Evolutionary conservation across 1,140 invertebrate species (phyloP), one percentile per base, ranked within the genome.

Genomic region (Lanistes nyassanus): DNA sequence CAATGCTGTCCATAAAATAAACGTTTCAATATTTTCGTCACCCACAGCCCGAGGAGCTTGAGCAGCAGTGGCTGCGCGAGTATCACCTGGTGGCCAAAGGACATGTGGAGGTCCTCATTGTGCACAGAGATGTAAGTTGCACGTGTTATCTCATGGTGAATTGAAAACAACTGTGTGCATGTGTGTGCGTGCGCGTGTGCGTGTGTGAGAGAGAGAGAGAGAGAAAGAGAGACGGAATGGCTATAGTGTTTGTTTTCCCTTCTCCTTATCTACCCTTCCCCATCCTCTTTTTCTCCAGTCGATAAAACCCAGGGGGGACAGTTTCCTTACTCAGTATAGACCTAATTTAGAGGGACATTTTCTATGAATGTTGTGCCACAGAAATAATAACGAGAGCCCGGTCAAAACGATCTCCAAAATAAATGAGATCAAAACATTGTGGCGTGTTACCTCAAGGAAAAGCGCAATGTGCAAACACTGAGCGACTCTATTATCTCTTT

Each of bases 61-160:
- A 84, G 70, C 69, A 81, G 16, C 66, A 81, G 16, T 84, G 82
- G 77, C 67, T 75, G 31, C 66, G 86, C 23, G 84, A 87, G 67
- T 81, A 82, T 31, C 83, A 85, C 64, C 75, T 88, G 65, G 85
- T 87, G 2, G 70, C 87, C 2, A 82, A 83, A 55, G 87, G 87
- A 19, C 78, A 83, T 21, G 84, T 86, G 3, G 87, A 88, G 77
- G 83, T 87, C 16, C 80, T 88, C 0, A 79, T 85, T 13, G 66
- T 88, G 39, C 78, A 87, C 36, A 86, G 76, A 86, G 76, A 80
- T 55, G 87, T 88, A 78, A 80, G 85, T 82, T 34, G 34, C 26
- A n/a, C n/a, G 21, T 39, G 34, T 71, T 0, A 39, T 3, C 26
- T 19, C n/a, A 42, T 56, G n/a, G n/a, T n/a, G n/a, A n/a, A n/a